Evolutionary conservation across 2,888 invertebrate species (phyloP).

Genomic region (Tortrix viridana): DNA sequence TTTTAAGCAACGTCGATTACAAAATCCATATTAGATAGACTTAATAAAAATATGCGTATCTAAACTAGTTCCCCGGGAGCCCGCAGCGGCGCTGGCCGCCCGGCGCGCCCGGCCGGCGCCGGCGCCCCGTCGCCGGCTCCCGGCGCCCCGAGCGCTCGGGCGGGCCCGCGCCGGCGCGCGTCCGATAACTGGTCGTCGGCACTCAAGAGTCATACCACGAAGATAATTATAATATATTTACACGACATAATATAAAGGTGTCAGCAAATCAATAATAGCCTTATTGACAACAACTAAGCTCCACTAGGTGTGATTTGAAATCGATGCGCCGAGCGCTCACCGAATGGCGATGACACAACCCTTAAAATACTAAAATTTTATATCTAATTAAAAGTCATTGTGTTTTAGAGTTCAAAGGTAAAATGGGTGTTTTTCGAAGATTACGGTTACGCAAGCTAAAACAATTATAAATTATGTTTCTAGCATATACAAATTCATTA

Average conservation of each 20-base stretch:
- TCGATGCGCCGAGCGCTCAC: conserved; percentile 66
- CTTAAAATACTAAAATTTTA: conserved; percentile 78
- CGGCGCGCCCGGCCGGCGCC: conserved; percentile 43
- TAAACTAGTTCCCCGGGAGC: conserved; percentile 67
- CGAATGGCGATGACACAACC: conserved; percentile 56
- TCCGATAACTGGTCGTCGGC: conserved; percentile 53
- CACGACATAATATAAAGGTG: conserved; percentile 77
- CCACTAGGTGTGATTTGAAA: conserved; percentile 82
- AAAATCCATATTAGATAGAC: conserved; percentile 83
- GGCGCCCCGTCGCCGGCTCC: conserved; percentile 42
- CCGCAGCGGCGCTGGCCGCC: conserved; percentile 38
- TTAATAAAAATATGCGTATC: conserved; percentile 84
- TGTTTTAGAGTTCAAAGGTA: conserved; percentile 30
- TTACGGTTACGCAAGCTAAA: conserved; percentile 44
- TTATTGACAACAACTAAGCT: conserved; percentile 80
- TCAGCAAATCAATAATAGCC: conserved; percentile 81
- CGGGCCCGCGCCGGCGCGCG: conserved; percentile 45
- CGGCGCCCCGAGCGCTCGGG: no score
- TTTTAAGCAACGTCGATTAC: conserved; percentile 84
- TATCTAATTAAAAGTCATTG: conserved; percentile 61
- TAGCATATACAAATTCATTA: conserved; percentile 33
- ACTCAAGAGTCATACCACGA: conserved; percentile 75
- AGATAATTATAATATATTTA: conserved; percentile 82
- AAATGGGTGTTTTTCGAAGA: conserved; percentile 29
- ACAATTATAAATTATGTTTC: conserved; percentile 38